Conservation (phyloP, 2,113 vertebrate genomes). For the Ornithorhynchus anatinus region DNA sequence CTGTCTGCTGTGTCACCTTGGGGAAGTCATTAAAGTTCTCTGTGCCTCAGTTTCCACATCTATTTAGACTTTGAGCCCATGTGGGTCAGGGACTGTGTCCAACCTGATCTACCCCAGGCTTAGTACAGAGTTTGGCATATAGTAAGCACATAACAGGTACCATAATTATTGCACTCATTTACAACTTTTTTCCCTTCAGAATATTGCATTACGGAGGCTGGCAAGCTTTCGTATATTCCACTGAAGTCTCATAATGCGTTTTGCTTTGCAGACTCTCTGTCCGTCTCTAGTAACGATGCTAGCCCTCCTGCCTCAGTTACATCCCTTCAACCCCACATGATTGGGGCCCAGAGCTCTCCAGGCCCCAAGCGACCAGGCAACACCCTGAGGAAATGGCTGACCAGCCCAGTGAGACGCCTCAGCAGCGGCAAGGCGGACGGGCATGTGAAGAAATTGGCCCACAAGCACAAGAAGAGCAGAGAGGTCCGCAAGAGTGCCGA, state of each 20-base stretch:
- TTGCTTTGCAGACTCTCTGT: conserved; percentile 83
- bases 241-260: not conserved
- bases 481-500: conserved; percentile 93
- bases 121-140: not conserved
- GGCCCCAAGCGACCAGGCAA: conserved; percentile 97
- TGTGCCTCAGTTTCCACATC: too few relatives aligned
- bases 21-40: too few relatives aligned
- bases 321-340: conserved; percentile 91
- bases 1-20: too few relatives aligned
- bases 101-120: rapidly evolving
- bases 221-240: not conserved
- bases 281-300: conserved; percentile 92
- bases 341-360: conserved; percentile 90
- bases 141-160: too few relatives aligned
- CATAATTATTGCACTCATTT: too few relatives aligned
- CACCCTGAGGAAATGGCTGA: conserved; percentile 96
- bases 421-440: conserved; percentile 97
- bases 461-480: conserved; percentile 96
- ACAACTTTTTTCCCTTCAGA: not conserved
- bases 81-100: not conserved
- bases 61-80: too few relatives aligned
- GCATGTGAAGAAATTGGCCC: conserved; percentile 94
- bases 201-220: not conserved
- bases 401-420: conserved; percentile 93
- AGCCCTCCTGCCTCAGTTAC: conserved; percentile 89